Evolutionary conservation across 2,113 vertebrate species (phyloP).

Genomic region (Dendropsophus ebraccatus): DNA sequence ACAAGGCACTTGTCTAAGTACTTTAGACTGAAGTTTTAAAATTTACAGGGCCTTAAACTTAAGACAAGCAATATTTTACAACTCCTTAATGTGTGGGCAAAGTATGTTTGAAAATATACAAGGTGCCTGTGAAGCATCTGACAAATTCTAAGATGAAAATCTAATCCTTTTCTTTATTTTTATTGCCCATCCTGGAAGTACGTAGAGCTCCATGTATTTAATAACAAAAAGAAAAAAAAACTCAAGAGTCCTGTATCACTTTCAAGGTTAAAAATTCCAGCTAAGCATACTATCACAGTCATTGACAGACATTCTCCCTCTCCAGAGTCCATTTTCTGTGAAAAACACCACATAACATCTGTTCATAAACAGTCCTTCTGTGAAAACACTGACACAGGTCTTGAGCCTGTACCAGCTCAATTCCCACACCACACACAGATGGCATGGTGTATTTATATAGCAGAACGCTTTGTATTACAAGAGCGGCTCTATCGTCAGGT

Average conservation of each 20-base stretch:
- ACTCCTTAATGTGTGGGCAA: not conserved
- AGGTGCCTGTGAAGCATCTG: not conserved
- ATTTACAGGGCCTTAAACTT: not conserved
- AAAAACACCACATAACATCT: conserved; percentile 97
- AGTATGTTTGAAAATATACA: not conserved
- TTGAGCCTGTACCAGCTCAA: conserved; percentile 83
- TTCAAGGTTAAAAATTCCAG: conserved; percentile 88
- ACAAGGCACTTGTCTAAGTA: not conserved
- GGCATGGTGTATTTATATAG: conserved; percentile 82
- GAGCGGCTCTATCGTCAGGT: conserved; percentile 85
- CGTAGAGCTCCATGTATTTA: conserved; percentile 62
- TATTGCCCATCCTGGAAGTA: not conserved
- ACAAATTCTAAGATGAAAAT: not conserved
- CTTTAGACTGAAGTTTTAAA: not conserved
- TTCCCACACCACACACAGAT: conserved; percentile 96
- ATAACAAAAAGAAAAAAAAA: conserved; percentile 64
- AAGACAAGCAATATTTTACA: not conserved
- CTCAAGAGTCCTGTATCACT: conserved; percentile 70
- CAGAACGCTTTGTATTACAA: conserved; percentile 81
- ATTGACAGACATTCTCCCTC: conserved; percentile 94
- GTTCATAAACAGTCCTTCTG: conserved; percentile 97
- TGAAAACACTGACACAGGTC: conserved; percentile 91
- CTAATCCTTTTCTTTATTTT: conserved; percentile 25
- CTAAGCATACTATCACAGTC: conserved; percentile 81
- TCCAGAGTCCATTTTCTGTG: conserved; percentile 89